A percentile compares a stretch with the other conserved stretches of the same genome.
Evolutionary conservation across 1,140 invertebrate species (phyloP).

Genomic region (Magallana gigas): DNA sequence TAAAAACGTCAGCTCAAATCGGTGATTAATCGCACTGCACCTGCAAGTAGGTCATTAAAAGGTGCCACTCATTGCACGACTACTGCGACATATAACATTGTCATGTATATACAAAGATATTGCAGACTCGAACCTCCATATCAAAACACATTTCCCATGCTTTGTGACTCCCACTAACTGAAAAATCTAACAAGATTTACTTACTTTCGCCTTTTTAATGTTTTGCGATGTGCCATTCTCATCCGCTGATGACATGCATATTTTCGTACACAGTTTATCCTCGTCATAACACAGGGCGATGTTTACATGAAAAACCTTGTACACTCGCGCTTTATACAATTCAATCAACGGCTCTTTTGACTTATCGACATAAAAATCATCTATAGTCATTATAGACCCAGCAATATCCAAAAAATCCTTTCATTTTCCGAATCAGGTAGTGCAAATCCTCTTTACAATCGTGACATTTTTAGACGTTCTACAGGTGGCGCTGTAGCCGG

Average conservation of each 20-base stretch:
- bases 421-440: conserved; percentile 44
- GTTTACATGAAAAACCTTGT: conserved; percentile 31
- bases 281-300: not conserved
- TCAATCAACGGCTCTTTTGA: conserved; percentile 37
- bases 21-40: not conserved
- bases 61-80: not conserved
- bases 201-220: conserved; percentile 57
- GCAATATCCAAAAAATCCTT: conserved; percentile 39
- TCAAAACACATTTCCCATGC: too few species aligned
- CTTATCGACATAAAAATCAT: conserved; percentile 45
- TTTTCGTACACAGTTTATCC: conserved; percentile 31
- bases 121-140: too few species aligned
- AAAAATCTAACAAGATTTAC: not conserved
- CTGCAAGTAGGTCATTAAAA: not conserved
- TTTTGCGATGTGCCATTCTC: conserved; percentile 50
- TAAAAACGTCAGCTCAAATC: not conserved
- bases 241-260: conserved; percentile 43
- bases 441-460: conserved; percentile 6
- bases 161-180: too few species aligned
- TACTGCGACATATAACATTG: not conserved
- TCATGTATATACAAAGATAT: not conserved
- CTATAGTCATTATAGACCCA: conserved; percentile 40
- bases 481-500: conserved; percentile 6
- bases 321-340: conserved; percentile 20
- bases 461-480: conserved; percentile 24